Base-by-base conservation (phyloP, 2,888 invertebrate genomes). In the Caenorhabditis parvicauda region DNA sequence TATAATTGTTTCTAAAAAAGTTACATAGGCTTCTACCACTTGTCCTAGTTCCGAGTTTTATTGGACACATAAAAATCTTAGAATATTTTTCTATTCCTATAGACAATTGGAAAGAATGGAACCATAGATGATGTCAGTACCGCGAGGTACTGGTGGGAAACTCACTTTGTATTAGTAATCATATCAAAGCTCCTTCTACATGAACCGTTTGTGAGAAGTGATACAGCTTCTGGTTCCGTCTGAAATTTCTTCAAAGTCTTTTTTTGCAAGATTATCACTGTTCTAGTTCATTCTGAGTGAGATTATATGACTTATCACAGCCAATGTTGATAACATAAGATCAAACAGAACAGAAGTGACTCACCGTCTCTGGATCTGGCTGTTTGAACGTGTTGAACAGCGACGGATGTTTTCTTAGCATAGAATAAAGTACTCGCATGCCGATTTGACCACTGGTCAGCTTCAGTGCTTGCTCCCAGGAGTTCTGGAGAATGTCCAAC, bases 371-470 rank as follows among this genome's bases (percentile, higher is more conserved):
- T n/a, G n/a, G 42, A 14, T 59, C 38, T 14, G 47, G 53, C 24
- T 38, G 46, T 39, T 61, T 50, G 43, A 74, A 66, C n/a, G 54
- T 42, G 21, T 55, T 70, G 24, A 68, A 67, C 51, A 76, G 59
- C 21, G 64, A 61, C 1, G 76, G 76, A 57, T 75, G 71, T 48
- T 72, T 71, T 27, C 74, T 54, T 7, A 75, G 39, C 71, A 77
- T 77, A 32, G 74, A 62, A 56, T 72, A 75, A 6, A 76, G 67
- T 2, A 77, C 69, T 19, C 76, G 51, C n/a, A 57, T 54, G 27
- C 77, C 77, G 29, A 76, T 48, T 48, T 77, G 75, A 3, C 67
- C 66, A 38, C 70, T 67, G 7, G 77, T 77, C 58, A 74, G 62
- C 21, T 54, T 54, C 14, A 71, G 58, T 9, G 70, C 67, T 43